A percentile compares a stretch with the other conserved stretches of the same genome.
These are phyloP conservation scores for Hoplodrina blanda DNA, from an alignment of 2,888 invertebrate genomes.

Conservation along the genomic window DNA sequence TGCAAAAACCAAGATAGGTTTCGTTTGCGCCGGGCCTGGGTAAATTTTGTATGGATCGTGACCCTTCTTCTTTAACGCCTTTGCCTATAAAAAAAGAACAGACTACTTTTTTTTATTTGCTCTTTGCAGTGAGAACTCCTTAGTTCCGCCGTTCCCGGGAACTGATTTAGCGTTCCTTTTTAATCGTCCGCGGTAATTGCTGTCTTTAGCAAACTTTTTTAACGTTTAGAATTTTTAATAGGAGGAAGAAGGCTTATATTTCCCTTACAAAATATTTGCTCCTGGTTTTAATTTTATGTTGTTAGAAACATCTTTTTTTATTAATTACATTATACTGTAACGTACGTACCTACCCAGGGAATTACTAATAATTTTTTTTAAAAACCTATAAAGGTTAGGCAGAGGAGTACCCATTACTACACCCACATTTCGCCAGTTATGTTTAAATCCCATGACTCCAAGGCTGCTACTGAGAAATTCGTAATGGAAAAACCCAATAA, in stretches of 20 bases:
- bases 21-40: too few relatives aligned
- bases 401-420: too few relatives aligned
- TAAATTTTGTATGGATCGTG: too few relatives aligned
- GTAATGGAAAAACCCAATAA: too few relatives aligned
- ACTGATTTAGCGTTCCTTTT: constrained; percentile 48
- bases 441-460: too few relatives aligned
- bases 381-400: too few relatives aligned
- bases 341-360: too few relatives aligned
- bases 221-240: constrained; percentile 18
- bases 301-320: background rate
- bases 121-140: constrained; percentile 57
- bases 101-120: constrained; percentile 39
- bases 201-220: constrained; percentile 29
- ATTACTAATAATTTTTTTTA: too few relatives aligned
- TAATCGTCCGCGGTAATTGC: constrained; percentile 45
- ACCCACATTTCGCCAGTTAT: too few relatives aligned
- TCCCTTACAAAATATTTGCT: background rate
- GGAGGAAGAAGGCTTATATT: background rate
- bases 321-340: too few relatives aligned
- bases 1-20: too few relatives aligned
- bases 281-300: background rate
- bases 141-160: constrained; percentile 50
- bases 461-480: too few relatives aligned
- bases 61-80: constrained; percentile 62
- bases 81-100: constrained; percentile 41